Evolutionary conservation across 2,888 invertebrate species (phyloP), one percentile per base, ranked within the genome.

Genomic region (Anoncus sp.): DNA sequence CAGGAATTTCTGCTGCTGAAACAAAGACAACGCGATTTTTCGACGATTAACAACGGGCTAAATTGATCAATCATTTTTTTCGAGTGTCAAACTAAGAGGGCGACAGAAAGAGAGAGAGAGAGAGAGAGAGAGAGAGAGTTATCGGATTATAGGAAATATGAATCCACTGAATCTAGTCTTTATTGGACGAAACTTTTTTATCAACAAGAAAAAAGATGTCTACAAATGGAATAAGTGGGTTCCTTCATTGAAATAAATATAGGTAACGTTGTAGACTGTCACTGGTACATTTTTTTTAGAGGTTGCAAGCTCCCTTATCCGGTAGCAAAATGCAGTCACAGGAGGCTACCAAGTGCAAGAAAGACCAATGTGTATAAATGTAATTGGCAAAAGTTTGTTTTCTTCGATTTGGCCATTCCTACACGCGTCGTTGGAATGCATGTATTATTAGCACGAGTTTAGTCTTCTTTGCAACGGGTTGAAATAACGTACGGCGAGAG

Each of bases 1-100:
- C 89, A 95, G 92, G 92, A 96, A 96, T 92, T 97, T 97, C 93
- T 96, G 96, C 94, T 96, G 96, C 96, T 96, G 94, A 77, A 89
- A 91, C 87, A 80, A 85, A 80, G 60, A 79, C 74, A 70, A 24
- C 20, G n/a, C n/a, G 31, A 38, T 57, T 72, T 72, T 74, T 79
- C 66, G 53, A 80, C 66, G 27, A 74, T 77, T 77, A 74, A 80
- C 60, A 74, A 63, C 67, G 35, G 60, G 49, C 22, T n/a, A 6
- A 35, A 14, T 66, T 0, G 16, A 24, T 2, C 16, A n/a, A 14
- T 59, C 40, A 9, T 20, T 40, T 4, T 6, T 4, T 38, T 14
- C 12, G 0, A 45, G 16, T 45, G 10, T 3, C 16, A 18, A 45
- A 16, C 3, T 45, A 16, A 16, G 3, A 45, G 31, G 7, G 31